Conservation (phyloP, 2,113 vertebrate species). For the Triplophysa rosa region DNA sequence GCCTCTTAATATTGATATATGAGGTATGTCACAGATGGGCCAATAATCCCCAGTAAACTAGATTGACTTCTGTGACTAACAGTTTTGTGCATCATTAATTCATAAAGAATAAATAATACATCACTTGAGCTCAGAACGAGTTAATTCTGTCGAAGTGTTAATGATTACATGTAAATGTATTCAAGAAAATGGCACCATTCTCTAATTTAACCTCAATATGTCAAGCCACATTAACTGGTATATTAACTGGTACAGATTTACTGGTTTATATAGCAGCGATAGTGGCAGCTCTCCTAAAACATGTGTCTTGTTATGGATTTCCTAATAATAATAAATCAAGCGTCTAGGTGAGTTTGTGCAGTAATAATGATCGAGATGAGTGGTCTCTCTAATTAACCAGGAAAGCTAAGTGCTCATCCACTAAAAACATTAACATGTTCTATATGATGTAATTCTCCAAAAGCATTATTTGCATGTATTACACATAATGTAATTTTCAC, state of each 20-base stretch:
- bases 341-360: slow-evolving; percentile 54
- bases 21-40: slow-evolving; percentile 55
- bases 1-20: slow-evolving; percentile 66
- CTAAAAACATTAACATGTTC: slow-evolving; percentile 59
- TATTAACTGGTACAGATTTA: slow-evolving; percentile 1
- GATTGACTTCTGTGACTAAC: slow-evolving; percentile 50
- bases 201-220: slow-evolving; percentile 43
- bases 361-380: slow-evolving; percentile 62
- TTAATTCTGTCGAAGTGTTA: not conserved
- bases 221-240: slow-evolving; percentile 39
- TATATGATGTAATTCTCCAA: not conserved
- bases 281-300: slow-evolving; percentile 17
- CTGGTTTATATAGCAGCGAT: slow-evolving; percentile 3
- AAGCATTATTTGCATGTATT: not conserved
- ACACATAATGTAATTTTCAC: not conserved
- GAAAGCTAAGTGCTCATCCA: slow-evolving; percentile 65
- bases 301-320: slow-evolving; percentile 27
- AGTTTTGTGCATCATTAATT: slow-evolving; percentile 42
- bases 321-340: slow-evolving; percentile 33
- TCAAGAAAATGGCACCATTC: not conserved
- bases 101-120: slow-evolving; percentile 19
- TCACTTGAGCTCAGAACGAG: not conserved
- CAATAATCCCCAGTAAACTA: slow-evolving; percentile 55
- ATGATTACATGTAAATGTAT: not conserved
- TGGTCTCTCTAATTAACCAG: slow-evolving; percentile 68